These are phyloP conservation scores for Tachystola acroxantha DNA, from an alignment of 2,888 invertebrate genomes.

Conservation along the genomic window DNA sequence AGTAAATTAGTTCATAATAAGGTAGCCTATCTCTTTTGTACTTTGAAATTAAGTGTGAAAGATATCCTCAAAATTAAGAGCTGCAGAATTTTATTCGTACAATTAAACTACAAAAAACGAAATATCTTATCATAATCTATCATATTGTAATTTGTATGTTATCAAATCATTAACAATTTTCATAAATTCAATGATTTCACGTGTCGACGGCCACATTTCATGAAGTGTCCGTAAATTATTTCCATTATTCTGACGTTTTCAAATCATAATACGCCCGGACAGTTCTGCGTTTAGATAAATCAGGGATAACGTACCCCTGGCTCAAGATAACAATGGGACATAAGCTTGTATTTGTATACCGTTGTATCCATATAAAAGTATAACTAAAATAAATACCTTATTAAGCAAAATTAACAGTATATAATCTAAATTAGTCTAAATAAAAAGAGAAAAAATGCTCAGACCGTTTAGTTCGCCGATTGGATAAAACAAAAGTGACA, in stretches of 20 bases:
- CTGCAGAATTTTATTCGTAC: conserved; percentile 60
- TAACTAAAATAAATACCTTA: conserved; percentile 78
- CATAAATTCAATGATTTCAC: conserved; percentile 19
- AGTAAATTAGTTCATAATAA: conserved; percentile 37
- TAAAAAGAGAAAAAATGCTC: conserved; percentile 32
- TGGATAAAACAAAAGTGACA: conserved; percentile 26
- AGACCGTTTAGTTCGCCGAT: conserved; percentile 21
- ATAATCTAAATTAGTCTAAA: conserved; percentile 55
- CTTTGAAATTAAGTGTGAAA: conserved; percentile 67
- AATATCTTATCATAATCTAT: conserved; percentile 51
- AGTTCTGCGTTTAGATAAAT: neutral
- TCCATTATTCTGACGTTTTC: neutral
- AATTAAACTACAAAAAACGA: conserved; percentile 56
- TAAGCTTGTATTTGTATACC: conserved; percentile 72
- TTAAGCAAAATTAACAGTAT: conserved; percentile 63
- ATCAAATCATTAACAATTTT: conserved; percentile 41
- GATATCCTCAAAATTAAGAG: conserved; percentile 49
- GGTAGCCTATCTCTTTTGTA: conserved; percentile 68
- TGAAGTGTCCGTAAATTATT: conserved; percentile 14
- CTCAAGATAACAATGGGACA: conserved; percentile 28
- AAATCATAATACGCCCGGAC: no score
- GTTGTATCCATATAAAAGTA: conserved; percentile 72
- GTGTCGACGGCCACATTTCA: neutral
- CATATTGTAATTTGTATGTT: conserved; percentile 33
- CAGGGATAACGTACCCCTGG: neutral